Conservation (phyloP, 2,113 vertebrate species). For the Girardinichthys multiradiatus region DNA sequence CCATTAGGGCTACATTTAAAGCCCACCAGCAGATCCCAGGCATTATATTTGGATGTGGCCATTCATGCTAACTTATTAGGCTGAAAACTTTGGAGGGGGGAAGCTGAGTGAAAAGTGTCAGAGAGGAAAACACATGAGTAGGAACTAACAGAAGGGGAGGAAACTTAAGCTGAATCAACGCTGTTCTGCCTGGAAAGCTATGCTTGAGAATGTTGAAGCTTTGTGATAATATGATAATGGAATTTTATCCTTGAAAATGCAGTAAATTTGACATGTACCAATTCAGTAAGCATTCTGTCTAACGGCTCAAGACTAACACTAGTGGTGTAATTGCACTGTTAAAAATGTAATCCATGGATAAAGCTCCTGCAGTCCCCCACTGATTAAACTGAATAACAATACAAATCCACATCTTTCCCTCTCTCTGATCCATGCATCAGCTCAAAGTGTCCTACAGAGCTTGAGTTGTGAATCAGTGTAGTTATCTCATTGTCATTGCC, state of each 20-base stretch:
- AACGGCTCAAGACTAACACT: slow-evolving; percentile 58
- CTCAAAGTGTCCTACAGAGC: slow-evolving; percentile 17
- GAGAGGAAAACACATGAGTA: slow-evolving; percentile 16
- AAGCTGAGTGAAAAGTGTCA: slow-evolving; percentile 17
- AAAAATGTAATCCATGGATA: slow-evolving; percentile 66
- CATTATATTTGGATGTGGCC: slow-evolving; percentile 70
- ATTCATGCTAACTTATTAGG: slow-evolving; percentile 68
- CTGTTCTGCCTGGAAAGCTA: slow-evolving; percentile 50
- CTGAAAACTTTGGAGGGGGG: slow-evolving; percentile 41
- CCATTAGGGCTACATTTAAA: slow-evolving; percentile 77
- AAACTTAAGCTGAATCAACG: slow-evolving; percentile 35
- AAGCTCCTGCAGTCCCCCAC: slow-evolving; percentile 53
- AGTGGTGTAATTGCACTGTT: slow-evolving; percentile 52
- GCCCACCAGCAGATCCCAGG: slow-evolving; percentile 62
- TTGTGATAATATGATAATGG: slow-evolving; percentile 39
- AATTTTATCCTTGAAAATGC: slow-evolving; percentile 44
- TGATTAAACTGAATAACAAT: slow-evolving; percentile 58
- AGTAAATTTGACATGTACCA: slow-evolving; percentile 28
- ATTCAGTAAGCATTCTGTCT: slow-evolving; percentile 33
- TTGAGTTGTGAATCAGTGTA: slow-evolving; percentile 28
- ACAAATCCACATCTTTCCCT: slow-evolving; percentile 39
- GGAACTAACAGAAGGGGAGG: slow-evolving; percentile 12
- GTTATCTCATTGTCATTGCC: slow-evolving; percentile 17
- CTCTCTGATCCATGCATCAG: slow-evolving; percentile 42
- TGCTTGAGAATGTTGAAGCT: slow-evolving; percentile 39